Evolutionary conservation across 2,888 invertebrate species (phyloP).

Genomic region (Megamerina dolium): DNA sequence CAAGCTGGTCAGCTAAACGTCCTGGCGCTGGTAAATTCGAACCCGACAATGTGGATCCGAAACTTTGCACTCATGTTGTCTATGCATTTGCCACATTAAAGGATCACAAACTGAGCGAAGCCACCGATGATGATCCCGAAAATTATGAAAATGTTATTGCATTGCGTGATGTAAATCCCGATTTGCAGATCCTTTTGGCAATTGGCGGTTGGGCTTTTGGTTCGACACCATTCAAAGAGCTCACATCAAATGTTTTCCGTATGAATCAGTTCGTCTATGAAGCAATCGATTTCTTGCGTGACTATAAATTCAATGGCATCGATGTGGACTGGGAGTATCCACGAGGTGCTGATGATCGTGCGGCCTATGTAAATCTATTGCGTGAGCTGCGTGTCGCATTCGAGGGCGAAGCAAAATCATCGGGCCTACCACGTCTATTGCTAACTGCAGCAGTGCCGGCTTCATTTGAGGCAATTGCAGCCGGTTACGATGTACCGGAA

Average conservation of each 20-base stretch:
- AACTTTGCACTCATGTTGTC: conserved; percentile 88
- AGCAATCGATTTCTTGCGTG: conserved; percentile 85
- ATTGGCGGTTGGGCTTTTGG: conserved; percentile 97
- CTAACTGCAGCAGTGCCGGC: conserved; percentile 88
- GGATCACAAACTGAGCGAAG: conserved; percentile 75
- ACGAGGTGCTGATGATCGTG: conserved; percentile 78
- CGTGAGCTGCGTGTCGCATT: conserved; percentile 83
- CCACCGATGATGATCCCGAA: conserved; percentile 74
- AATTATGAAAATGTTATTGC: conserved; percentile 81
- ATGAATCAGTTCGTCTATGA: conserved; percentile 96
- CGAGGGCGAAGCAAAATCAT: conserved; percentile 85
- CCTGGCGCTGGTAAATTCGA: conserved; percentile 82
- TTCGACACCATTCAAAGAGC: conserved; percentile 87
- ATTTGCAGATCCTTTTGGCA: conserved; percentile 77
- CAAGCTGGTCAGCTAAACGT: conserved; percentile 93
- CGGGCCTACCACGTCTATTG: conserved; percentile 71
- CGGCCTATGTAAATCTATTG: conserved; percentile 75
- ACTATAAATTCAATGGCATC: conserved; percentile 85
- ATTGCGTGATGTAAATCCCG: conserved; percentile 80
- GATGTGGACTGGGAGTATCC: conserved; percentile 96
- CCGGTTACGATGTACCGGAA: conserved; percentile 90
- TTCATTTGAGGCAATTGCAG: conserved; percentile 87
- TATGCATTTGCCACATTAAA: conserved; percentile 91
- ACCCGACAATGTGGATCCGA: conserved; percentile 83
- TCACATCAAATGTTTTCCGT: conserved; percentile 83